Evolutionary conservation across 2,797 vertebrate species (phyloP).

Genomic region (Pseudochaenichthys georgianus): DNA sequence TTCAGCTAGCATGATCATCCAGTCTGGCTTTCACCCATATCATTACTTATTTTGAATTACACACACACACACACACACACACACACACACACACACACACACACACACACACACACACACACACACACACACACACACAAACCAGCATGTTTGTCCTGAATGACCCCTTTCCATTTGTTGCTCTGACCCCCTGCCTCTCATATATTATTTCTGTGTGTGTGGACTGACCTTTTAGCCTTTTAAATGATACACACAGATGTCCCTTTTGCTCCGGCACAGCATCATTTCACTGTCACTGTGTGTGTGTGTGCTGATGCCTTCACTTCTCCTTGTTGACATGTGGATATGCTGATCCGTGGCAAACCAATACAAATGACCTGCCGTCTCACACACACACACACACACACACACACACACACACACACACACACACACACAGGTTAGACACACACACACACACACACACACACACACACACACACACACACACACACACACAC

Average conservation of each 20-base stretch:
- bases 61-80: background rate
- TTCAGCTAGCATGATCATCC: conserved; percentile 39
- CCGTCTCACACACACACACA: conserved; percentile 9
- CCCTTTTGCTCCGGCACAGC: conserved; percentile 35
- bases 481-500: conserved; percentile 14
- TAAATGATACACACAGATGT: conserved; percentile 69
- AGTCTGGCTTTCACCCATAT: conserved; percentile 31
- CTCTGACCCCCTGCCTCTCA: conserved; percentile 41
- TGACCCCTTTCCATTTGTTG: conserved; percentile 69
- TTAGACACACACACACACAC: conserved; percentile 3
- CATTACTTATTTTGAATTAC: conserved; percentile 34
- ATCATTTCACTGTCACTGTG: conserved; percentile 44
- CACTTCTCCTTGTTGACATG: conserved; percentile 58
- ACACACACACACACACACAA: too few relatives aligned
- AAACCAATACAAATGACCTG: conserved; percentile 68
- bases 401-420: conserved; percentile 1
- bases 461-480: background rate
- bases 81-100: background rate
- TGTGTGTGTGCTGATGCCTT: conserved; percentile 55
- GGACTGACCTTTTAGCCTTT: conserved; percentile 59
- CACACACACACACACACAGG: background rate
- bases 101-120: too few relatives aligned
- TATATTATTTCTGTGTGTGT: conserved; percentile 34
- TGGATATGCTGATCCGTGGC: conserved; percentile 62
- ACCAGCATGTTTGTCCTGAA: too few relatives aligned